phyloP scores from a whole-genome alignment of 2,797 vertebrate species.

The Molossus molossus region DNA sequence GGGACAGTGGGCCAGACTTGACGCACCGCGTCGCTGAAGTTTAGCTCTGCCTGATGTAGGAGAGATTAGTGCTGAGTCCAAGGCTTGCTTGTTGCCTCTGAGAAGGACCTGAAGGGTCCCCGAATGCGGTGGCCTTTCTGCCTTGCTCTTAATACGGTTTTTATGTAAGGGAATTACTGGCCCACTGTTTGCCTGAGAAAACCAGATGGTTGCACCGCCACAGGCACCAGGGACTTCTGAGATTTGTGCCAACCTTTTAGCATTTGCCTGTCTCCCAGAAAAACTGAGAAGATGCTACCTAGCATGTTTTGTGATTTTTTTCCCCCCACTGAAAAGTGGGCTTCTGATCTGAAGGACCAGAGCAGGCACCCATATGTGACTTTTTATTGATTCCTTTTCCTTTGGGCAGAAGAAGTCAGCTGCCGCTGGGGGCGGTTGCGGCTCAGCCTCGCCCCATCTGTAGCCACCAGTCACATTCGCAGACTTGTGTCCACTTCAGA shows the following conservation, averaged over 20 bases:
- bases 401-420: not conserved
- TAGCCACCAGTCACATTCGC: conserved; percentile 71
- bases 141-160: not conserved
- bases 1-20: not conserved
- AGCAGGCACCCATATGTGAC: not conserved
- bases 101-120: not conserved
- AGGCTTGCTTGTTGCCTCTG: not conserved
- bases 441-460: conserved; percentile 53
- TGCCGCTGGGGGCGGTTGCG: conserved; percentile 21
- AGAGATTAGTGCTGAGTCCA: not conserved
- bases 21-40: not conserved
- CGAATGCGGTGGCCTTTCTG: conserved; percentile 30
- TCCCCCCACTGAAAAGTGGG: not conserved
- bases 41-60: not conserved
- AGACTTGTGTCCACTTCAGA: conserved; percentile 71
- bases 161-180: conserved; percentile 62
- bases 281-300: conserved; percentile 24
- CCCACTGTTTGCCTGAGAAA: conserved; percentile 59
- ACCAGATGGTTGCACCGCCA: conserved; percentile 55
- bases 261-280: conserved; percentile 44
- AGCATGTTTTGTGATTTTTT: not conserved
- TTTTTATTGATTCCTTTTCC: conserved; percentile 67
- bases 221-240: conserved; percentile 43
- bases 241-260: conserved; percentile 50
- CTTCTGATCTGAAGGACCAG: not conserved